Percentiles rank a stretch among this genome's conserved stretches.
Evolutionary conservation across 2,888 invertebrate genomes (phyloP).

Genomic region (Homarus gammarus): DNA sequence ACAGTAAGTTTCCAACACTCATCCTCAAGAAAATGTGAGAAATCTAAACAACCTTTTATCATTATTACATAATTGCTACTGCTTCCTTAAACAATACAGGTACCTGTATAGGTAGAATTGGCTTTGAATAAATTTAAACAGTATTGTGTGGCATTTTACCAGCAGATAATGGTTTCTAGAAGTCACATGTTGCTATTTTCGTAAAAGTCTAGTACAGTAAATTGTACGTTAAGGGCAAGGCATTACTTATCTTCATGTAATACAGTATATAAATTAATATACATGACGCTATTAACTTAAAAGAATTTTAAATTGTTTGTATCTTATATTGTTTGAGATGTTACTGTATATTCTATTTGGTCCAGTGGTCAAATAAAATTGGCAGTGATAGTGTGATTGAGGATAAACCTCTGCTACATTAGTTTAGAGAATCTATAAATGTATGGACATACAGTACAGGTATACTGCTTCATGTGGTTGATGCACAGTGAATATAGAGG

Average conservation of each 20-base stretch:
- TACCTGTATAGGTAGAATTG: too few relatives aligned
- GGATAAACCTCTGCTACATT: neutral
- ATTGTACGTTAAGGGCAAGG: neutral
- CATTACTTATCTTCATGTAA: neutral
- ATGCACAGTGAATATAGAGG: neutral
- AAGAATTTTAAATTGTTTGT: neutral
- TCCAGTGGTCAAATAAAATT: neutral
- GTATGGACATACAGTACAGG: neutral
- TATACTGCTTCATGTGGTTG: neutral
- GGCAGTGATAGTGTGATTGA: neutral
- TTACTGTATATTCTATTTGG: neutral
- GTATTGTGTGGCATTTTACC: neutral
- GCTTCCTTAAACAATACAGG: too few relatives aligned
- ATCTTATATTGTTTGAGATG: neutral
- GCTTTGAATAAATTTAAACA: neutral
- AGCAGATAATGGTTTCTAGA: neutral
- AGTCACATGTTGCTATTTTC: neutral
- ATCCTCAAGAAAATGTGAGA: too few relatives aligned
- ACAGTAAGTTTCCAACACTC: too few relatives aligned
- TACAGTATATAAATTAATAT: too few relatives aligned
- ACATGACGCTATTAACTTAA: neutral
- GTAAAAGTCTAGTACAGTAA: neutral
- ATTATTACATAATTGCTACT: too few relatives aligned
- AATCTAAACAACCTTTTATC: too few relatives aligned
- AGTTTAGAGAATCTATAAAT: neutral